phyloP scores from a whole-genome alignment of 2,113 vertebrate genomes.

The Rissa tridactyla region DNA sequence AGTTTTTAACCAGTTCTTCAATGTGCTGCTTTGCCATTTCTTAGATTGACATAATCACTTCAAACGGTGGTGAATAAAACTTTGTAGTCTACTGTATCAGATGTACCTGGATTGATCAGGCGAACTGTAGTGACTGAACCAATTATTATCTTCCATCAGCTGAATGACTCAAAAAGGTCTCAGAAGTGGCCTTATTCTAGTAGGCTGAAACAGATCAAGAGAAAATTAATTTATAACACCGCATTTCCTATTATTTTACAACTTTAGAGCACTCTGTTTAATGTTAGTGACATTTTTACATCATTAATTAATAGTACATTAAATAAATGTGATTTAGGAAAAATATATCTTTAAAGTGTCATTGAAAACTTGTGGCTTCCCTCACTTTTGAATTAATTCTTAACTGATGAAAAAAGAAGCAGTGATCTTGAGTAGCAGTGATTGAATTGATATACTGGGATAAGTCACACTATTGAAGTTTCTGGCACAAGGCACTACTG shows the following conservation, averaged over 20 bases:
- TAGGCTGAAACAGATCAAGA: not conserved
- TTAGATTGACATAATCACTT: not conserved
- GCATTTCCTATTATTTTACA: not conserved
- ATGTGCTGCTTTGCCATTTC: not conserved
- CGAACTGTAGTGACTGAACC: not conserved
- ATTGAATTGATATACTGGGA: constrained; percentile 4
- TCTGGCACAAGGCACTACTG: not conserved
- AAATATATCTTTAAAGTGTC: constrained; percentile 25
- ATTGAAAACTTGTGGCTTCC: constrained; percentile 45
- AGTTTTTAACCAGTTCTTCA: not conserved
- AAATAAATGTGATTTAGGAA: constrained; percentile 44
- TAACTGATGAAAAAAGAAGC: not conserved
- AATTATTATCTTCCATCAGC: not conserved
- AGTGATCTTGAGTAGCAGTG: constrained; percentile 2
- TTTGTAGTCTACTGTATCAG: not conserved
- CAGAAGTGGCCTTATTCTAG: not conserved
- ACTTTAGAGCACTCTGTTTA: constrained; percentile 22
- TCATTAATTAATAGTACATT: constrained; percentile 14
- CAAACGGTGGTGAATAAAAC: not conserved
- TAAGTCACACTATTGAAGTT: constrained; percentile 15
- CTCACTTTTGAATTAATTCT: constrained; percentile 34
- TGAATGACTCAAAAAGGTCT: not conserved
- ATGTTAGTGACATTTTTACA: constrained; percentile 12
- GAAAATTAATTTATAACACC: not conserved
- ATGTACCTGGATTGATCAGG: not conserved